phyloP scores from a whole-genome alignment of 2,888 invertebrate genomes.

The Leptinotarsa juncta region DNA sequence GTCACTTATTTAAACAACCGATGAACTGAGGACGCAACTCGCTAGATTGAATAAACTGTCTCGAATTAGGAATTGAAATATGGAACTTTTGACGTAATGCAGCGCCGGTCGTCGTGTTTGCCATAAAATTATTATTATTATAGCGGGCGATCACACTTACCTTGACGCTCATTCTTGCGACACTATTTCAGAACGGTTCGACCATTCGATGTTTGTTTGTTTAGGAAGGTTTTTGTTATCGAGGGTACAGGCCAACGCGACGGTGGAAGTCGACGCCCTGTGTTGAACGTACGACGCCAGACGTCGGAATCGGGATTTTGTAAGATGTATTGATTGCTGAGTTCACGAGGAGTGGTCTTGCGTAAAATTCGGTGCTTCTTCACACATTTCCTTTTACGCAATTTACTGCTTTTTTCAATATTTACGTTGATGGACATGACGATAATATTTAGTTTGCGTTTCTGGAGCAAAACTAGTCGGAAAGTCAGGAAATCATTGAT shows the following conservation, averaged over 20 bases:
- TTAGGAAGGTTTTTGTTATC: conserved; percentile 16
- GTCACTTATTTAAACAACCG: conserved; percentile 21
- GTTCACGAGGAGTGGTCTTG: not conserved
- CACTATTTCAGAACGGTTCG: conserved; percentile 15
- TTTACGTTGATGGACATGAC: not conserved
- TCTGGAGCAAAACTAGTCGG: not conserved
- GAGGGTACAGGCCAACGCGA: conserved; percentile 30
- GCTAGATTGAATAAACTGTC: conserved; percentile 23
- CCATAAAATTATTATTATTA: conserved; percentile 30
- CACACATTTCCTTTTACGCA: not conserved
- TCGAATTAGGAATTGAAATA: conserved; percentile 18
- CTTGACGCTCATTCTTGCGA: conserved; percentile 50
- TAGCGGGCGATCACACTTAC: conserved; percentile 38
- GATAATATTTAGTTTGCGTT: not conserved
- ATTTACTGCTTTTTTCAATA: not conserved
- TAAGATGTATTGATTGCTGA: conserved; percentile 27
- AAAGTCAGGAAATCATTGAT: not conserved
- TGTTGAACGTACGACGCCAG: conserved; percentile 47
- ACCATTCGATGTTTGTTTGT: conserved; percentile 14
- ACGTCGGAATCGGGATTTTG: conserved; percentile 36
- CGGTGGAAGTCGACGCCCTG: conserved; percentile 53
- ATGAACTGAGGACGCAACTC: not conserved
- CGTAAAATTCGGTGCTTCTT: conserved; percentile 7
- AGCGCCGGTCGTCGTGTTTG: conserved; percentile 27
- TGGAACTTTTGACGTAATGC: conserved; percentile 12